phyloP scores from a whole-genome alignment of 2,888 invertebrate genomes.

The Chydorus sphaericus region DNA sequence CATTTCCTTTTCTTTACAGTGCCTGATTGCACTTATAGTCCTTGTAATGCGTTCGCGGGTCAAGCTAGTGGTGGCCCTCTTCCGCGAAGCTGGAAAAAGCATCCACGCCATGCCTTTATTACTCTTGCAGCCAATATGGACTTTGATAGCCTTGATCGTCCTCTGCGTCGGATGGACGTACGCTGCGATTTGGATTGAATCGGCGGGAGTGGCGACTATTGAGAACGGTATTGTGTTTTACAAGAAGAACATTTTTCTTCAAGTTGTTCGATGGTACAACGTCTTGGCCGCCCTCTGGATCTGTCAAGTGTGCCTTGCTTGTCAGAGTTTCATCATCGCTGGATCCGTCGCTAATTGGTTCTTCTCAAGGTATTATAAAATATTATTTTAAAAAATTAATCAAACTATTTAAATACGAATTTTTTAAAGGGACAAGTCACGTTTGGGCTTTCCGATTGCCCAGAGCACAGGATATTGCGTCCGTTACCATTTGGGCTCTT shows the following conservation, averaged over 20 bases:
- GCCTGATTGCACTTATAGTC: slow-evolving; percentile 38
- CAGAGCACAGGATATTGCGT: slow-evolving; percentile 36
- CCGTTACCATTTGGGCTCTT: slow-evolving; percentile 56
- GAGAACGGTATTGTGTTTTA: slow-evolving; percentile 8
- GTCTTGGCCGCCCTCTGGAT: slow-evolving; percentile 48
- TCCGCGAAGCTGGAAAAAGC: slow-evolving; percentile 50
- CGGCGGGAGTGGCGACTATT: slow-evolving; percentile 35
- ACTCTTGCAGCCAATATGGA: slow-evolving; percentile 43
- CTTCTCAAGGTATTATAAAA: slow-evolving; percentile 45
- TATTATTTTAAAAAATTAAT: no score
- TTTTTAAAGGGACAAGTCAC: slow-evolving; percentile 33
- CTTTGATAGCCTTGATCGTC: slow-evolving; percentile 38
- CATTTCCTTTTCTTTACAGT: slow-evolving; percentile 23
- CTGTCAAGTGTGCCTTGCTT: slow-evolving; percentile 47
- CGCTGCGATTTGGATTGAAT: slow-evolving; percentile 45
- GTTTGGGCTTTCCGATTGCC: slow-evolving; percentile 32
- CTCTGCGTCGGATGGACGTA: slow-evolving; percentile 42
- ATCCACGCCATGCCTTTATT: slow-evolving; percentile 43
- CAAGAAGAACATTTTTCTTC: slow-evolving; percentile 9
- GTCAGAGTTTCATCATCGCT: slow-evolving; percentile 50
- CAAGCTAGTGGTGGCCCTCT: slow-evolving; percentile 43
- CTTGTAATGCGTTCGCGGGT: slow-evolving; percentile 46
- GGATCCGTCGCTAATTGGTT: slow-evolving; percentile 50
- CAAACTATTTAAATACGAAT: no score
- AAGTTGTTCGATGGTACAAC: slow-evolving; percentile 34